A percentile compares a stretch with the other conserved stretches of the same genome.
Conservation (phyloP, 2,888 invertebrate species). For the Xylota sylvarum region DNA sequence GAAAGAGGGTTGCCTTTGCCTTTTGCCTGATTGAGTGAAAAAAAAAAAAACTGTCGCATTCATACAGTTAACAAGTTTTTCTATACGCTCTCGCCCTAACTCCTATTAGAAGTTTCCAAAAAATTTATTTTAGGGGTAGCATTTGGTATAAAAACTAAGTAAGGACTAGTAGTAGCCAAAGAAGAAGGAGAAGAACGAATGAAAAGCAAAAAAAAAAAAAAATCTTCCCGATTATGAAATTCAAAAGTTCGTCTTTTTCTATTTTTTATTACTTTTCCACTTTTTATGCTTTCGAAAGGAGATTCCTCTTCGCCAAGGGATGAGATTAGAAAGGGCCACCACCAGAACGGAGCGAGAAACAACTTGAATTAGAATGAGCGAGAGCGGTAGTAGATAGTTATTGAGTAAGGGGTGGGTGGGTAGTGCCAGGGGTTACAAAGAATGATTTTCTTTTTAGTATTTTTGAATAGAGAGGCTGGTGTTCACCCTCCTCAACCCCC, state of each 20-base stretch:
- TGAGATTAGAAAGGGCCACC: slow-evolving; percentile 67
- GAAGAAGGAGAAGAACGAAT: background rate
- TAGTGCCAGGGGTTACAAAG: slow-evolving; percentile 64
- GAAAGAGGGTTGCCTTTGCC: slow-evolving; percentile 22
- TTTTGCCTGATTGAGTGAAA: slow-evolving; percentile 59
- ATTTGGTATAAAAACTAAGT: slow-evolving; percentile 71
- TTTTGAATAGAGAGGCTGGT: slow-evolving; percentile 71
- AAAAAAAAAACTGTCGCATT: slow-evolving; percentile 69
- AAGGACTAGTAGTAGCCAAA: slow-evolving; percentile 45
- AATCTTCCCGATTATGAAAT: slow-evolving; percentile 71
- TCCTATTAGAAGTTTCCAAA: slow-evolving; percentile 43
- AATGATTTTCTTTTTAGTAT: slow-evolving; percentile 70
- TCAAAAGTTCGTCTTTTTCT: slow-evolving; percentile 74
- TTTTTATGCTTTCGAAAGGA: slow-evolving; percentile 55
- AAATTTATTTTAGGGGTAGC: slow-evolving; percentile 67
- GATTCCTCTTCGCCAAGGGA: slow-evolving; percentile 45
- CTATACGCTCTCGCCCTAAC: slow-evolving; percentile 40
- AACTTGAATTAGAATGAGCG: slow-evolving; percentile 56
- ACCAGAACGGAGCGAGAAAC: slow-evolving; percentile 17
- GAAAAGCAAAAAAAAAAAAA: slow-evolving; percentile 3
- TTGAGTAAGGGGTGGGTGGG: slow-evolving; percentile 33
- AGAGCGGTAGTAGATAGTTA: slow-evolving; percentile 63
- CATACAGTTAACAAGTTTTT: slow-evolving; percentile 76
- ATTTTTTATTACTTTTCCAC: slow-evolving; percentile 68
- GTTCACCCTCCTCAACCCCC: slow-evolving; percentile 5